Base-by-base conservation (phyloP, 1,140 invertebrate species). In the Ceratoteleas bidentatus region DNA sequence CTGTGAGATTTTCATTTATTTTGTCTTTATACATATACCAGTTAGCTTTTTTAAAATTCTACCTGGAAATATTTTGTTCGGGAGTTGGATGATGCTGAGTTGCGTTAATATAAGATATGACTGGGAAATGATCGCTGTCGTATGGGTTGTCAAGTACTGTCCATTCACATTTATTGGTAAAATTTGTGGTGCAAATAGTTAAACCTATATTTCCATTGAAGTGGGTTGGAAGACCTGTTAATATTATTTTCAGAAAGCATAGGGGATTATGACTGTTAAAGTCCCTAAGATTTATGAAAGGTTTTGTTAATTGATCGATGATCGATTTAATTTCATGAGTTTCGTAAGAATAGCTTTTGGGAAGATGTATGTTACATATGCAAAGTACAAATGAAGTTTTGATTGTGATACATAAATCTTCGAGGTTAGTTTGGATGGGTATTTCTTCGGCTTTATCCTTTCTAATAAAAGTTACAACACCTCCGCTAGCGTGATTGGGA, bases 271-370 rank as follows among this genome's bases (percentile, higher is more conserved):
- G 85, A 16, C 81, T 83, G 49, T 88, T 89, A 40, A 89, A 87
- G 54, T 89, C 86, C 6, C 86, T 83, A 13, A 86, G 6, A 6
- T 88, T n/a, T n/a, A 89, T 56, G 56, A 81, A 88, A n/a, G n/a
- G n/a, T n/a, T n/a, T n/a, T n/a, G n/a, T n/a, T n/a, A n/a, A n/a
- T n/a, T n/a, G n/a, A n/a, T n/a, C n/a, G n/a, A n/a, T n/a, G n/a
- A n/a, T n/a, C n/a, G n/a, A n/a, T n/a, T n/a, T n/a, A n/a, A n/a
- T n/a, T n/a, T n/a, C n/a, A n/a, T n/a, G n/a, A n/a, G n/a, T n/a
- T n/a, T n/a, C n/a, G n/a, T n/a, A n/a, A n/a, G n/a, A n/a, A n/a
- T n/a, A n/a, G n/a, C n/a, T n/a, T n/a, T n/a, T n/a, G n/a, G n/a
- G n/a, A n/a, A n/a, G n/a, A n/a, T n/a, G n/a, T n/a, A n/a, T n/a